Evolutionary conservation across 2,888 invertebrate genomes (phyloP), one percentile per base, ranked within the genome.

Genomic region (Trachelus tabidus): DNA sequence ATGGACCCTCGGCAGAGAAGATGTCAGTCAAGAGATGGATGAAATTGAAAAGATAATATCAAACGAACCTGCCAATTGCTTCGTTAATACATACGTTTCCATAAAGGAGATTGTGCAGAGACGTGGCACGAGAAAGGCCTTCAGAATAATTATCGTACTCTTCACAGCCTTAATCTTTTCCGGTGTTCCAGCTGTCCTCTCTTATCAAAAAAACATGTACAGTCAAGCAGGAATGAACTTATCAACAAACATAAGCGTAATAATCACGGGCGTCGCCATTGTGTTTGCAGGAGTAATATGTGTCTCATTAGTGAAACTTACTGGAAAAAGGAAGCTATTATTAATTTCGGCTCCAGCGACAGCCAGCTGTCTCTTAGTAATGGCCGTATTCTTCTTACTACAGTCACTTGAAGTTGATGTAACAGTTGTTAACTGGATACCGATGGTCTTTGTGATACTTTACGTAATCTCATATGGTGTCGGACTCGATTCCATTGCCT

Each of bases 31-130:
- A 68, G 90, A 91, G 76, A 81, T 91, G 6, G 91, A 91, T 40
- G 91, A 91, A 79, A 89, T 91, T 79, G 90, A 89, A 78, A 83
- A 90, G 33, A 90, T 90, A 75, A 88, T 91, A 1, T 83, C 86
- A 0, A 84, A 80, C 68, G 91, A 91, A 69, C 85, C 88, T 23
- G 31, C 31, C 23, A 71, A 68, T 30, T 73, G 73, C 35, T 1
- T 73, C 3, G 56, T 31, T 56, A 69, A 73, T 56, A 12, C 35
- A 12, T 71, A n/a, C 31, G 33, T 4, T 33, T 71, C 71, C 6
- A 1, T 11, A 9, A 37, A 56, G 11, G 78, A 78, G 35, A 34
- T 71, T 12, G 11, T 71, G 12, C 4, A 31, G 31, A 78, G 78
- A n/a, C 81, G 84, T 74, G 79, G 79, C 3, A 79, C 73, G 15